phyloP scores from a whole-genome alignment of 1,140 invertebrate genomes.

The Drosophila lacteicornis region DNA sequence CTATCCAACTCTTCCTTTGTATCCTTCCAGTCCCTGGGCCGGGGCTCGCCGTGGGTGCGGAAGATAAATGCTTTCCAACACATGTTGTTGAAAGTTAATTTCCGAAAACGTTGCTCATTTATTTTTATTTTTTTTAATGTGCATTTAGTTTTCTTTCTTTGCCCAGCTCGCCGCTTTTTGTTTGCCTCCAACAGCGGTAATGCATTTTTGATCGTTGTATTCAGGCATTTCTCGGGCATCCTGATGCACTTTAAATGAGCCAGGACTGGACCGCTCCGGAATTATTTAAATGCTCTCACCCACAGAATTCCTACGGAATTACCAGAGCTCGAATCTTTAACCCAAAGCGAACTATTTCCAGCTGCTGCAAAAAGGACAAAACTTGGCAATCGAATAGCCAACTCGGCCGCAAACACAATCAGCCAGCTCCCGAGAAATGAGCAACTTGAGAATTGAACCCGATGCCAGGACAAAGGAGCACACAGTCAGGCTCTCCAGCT shows the following conservation, averaged over 20 bases:
- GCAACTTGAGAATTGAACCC: conserved; percentile 58
- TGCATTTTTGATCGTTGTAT: conserved; percentile 68
- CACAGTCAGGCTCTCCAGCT: conserved; percentile 10
- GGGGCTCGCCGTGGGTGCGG: conserved; percentile 49
- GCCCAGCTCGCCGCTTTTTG: conserved; percentile 13
- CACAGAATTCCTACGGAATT: conserved; percentile 4
- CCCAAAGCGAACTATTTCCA: conserved; percentile 31
- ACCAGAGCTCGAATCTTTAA: conserved; percentile 5
- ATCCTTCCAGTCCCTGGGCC: conserved; percentile 1
- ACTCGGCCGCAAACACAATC: conserved; percentile 53
- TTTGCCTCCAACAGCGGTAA: conserved; percentile 39
- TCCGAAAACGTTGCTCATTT: conserved; percentile 77
- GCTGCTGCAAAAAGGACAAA: conserved; percentile 39
- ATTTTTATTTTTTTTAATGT: conserved; percentile 57
- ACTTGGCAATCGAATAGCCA: conserved; percentile 46
- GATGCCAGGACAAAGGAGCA: conserved; percentile 30
- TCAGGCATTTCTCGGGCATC: conserved; percentile 22
- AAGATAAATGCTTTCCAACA: conserved; percentile 82
- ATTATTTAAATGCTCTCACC: conserved; percentile 21
- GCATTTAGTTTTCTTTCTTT: conserved; percentile 59
- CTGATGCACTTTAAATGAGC: conserved; percentile 62
- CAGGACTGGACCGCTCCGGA: neutral
- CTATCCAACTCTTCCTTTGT: conserved; percentile 20
- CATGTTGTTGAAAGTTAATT: conserved; percentile 84
- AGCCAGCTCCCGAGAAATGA: conserved; percentile 45